Base-by-base conservation (phyloP, 2,888 invertebrate genomes). In the Lacanobia wlatinum region DNA sequence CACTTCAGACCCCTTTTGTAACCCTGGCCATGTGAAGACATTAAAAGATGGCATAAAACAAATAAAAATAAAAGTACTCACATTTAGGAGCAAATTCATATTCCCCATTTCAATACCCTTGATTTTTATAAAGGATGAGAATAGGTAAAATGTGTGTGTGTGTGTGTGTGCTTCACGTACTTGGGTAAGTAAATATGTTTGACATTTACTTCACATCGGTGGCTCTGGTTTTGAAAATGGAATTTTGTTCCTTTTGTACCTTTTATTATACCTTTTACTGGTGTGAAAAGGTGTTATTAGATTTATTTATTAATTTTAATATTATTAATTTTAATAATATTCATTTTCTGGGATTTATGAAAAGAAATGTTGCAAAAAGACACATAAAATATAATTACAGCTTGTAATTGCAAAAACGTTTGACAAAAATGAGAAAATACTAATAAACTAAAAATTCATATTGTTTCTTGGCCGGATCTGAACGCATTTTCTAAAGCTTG, bases 81-180 rank as follows among this genome's bases (percentile, higher is more conserved):
- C 43, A 55, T 60, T 59, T 16, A 21, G 14, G 21, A 48, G 59
- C 8, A 50, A 73, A 67, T 40, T 63, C 50, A 43, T 48, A 64
- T 40, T 52, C 50, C 7, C 12, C 7, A 43, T 74, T 61, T 61
- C 18, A 48, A 59, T 53, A 40, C 63, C 50, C 23, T 79, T 66
- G 48, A 46, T 60, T 50, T 21, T 21, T 38, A 38, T 28, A 63
- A 63, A 46, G 18, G 50, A 55, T 28, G 34, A 14, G 10, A 79
- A 78, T 71, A 58, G 40, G 52, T 61, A n/a, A 56, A 63, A 64
- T 75, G 14, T 40, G 34, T n/a, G n/a, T n/a, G n/a, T n/a, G n/a
- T n/a, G n/a, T n/a, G n/a, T n/a, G n/a, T n/a, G n/a, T n/a, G n/a
- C n/a, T n/a, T n/a, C n/a, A 34, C 2, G 21, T 38, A 62, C n/a